Evolutionary conservation across 2,113 vertebrate species (phyloP), one percentile per base, ranked within the genome.

Genomic region (Dromas ardeola): DNA sequence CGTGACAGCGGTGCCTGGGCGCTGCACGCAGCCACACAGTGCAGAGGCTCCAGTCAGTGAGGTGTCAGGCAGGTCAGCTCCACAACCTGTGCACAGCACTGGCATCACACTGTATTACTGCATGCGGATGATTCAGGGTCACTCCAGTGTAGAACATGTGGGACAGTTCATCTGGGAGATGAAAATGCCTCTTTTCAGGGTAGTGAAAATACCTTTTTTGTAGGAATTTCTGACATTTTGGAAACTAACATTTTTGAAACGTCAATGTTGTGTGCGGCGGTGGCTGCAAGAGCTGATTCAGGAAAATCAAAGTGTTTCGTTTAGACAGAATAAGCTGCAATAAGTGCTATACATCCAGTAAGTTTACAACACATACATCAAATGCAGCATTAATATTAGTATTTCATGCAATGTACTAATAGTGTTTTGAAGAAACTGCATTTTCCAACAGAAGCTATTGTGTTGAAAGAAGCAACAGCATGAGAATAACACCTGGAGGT

Each of bases 401-500:
- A 59, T 81, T 86, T 86, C n/a, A 49, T 52, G 32, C 8, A 7
- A 32, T 25, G 55, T 50, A 63, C 63, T 81, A 86, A 45, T 11
- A 50, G 18, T 38, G 58, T 86, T 96, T 86, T 61, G 86, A 52
- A 92, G 85, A 83, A 86, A 66, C 61, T 59, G 29, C 12, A 0
- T 74, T 92, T 93, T 84, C 61, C 91, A 95, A 19, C 77, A 93
- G 83, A 70, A 95, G 32, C 32, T 81, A 23, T 81, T 58, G 63
- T 86, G 29, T 34, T 86, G 93, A 92, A 74, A 92, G 80, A 52
- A 84, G 34, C 83, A 88, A 78, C 30, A 47, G 43, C 56, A 78
- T 86, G 82, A 93, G 92, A 94, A 78, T 69, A 86, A 88, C 86
- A 94, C 82, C 92, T 83, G 71, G 76, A 95, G 95, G 88, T 70